Conservation (phyloP, 2,113 vertebrate species). For the Nannospalax galili region DNA sequence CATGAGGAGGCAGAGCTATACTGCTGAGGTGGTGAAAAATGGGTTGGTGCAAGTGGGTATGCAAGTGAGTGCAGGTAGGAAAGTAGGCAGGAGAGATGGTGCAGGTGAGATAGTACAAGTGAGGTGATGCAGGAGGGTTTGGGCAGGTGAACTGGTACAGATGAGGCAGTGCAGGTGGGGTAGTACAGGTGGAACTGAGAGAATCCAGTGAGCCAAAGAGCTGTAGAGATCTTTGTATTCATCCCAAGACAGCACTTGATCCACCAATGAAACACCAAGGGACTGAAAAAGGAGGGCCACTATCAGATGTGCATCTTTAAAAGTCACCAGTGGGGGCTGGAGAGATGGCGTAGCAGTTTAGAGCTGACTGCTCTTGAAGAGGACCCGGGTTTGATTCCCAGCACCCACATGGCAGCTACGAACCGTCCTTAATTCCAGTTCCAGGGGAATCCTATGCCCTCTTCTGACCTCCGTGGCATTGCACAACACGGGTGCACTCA, state of each 20-base stretch:
- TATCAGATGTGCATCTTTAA: neutral
- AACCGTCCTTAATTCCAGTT: too few species aligned
- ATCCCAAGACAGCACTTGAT: neutral
- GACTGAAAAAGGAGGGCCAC: neutral
- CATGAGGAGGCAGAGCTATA: neutral
- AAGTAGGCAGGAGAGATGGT: neutral
- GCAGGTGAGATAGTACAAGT: neutral
- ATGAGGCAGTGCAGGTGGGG: too few species aligned
- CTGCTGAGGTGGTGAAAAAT: neutral
- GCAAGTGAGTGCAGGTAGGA: neutral
- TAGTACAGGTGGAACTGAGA: neutral
- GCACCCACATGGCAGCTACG: too few species aligned
- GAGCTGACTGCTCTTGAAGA: too few species aligned
- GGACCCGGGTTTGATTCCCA: too few species aligned
- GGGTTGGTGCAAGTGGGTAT: neutral
- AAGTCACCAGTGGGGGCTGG: too few species aligned
- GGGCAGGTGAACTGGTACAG: neutral
- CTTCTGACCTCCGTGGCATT: too few species aligned
- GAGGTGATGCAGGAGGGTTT: neutral
- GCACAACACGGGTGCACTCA: too few species aligned
- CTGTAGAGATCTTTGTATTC: neutral
- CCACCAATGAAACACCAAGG: neutral
- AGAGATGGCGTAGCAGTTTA: too few species aligned
- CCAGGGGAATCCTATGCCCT: too few species aligned
- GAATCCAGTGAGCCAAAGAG: neutral